A percentile compares a stretch with the other conserved stretches of the same genome.
Evolutionary conservation across 2,797 vertebrate genomes (phyloP).

Genomic region (Karalla daura): DNA sequence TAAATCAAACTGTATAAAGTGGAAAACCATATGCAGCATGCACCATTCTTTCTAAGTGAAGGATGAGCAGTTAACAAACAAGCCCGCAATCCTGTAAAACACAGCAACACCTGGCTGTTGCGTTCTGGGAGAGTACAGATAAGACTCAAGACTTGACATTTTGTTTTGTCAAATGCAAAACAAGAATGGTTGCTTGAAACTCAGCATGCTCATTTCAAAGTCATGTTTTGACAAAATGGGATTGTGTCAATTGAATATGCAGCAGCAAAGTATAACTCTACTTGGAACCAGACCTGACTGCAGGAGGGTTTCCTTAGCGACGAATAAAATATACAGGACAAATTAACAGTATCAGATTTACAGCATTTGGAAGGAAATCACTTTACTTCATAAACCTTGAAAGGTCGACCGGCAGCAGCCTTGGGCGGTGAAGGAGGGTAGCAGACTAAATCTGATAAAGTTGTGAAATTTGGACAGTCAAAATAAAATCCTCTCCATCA

Average conservation of each 20-base stretch:
- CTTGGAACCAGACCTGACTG: conserved; percentile 28
- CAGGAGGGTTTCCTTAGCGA: conserved; percentile 18
- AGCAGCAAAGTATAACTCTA: conserved; percentile 21
- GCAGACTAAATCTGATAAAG: conserved; percentile 39
- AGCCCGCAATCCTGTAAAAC: conserved; percentile 30
- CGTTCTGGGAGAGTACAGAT: conserved; percentile 25
- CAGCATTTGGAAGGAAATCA: conserved; percentile 43
- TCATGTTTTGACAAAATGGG: conserved; percentile 50
- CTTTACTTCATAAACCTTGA: conserved; percentile 47
- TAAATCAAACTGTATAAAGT: conserved; percentile 47
- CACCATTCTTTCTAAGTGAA: conserved; percentile 2
- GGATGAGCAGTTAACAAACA: conserved; percentile 46
- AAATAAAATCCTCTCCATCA: conserved; percentile 26
- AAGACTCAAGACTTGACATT: conserved; percentile 36
- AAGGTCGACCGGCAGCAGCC: conserved; percentile 45
- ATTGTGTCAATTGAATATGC: conserved; percentile 28
- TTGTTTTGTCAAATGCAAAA: conserved; percentile 36
- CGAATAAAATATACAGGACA: conserved; percentile 51
- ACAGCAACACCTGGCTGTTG: conserved; percentile 2
- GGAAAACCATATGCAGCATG: conserved; percentile 1
- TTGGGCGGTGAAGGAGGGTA: conserved; percentile 15
- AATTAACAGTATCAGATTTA: conserved; percentile 46
- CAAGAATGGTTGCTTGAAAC: conserved; percentile 38
- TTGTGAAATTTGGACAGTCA: conserved; percentile 17
- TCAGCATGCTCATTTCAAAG: conserved; percentile 22